These are phyloP conservation scores for Pseudolycoriella hygida DNA, from an alignment of 2,888 invertebrate species.

Conservation along the genomic window DNA sequence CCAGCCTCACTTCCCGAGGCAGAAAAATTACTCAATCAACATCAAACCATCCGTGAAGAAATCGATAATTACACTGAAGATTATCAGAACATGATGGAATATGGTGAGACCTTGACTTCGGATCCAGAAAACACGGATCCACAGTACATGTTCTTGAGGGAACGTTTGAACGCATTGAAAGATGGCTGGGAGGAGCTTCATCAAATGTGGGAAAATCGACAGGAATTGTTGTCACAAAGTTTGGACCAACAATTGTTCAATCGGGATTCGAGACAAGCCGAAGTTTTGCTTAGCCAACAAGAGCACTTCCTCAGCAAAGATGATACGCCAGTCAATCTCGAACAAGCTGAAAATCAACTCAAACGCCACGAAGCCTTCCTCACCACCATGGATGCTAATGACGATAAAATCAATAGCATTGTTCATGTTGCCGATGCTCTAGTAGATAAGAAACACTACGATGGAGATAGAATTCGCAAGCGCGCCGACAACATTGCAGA, in stretches of 20 bases:
- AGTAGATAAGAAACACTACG: constrained; percentile 87
- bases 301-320: constrained; percentile 95
- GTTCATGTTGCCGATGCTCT: constrained; percentile 84
- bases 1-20: constrained; percentile 89
- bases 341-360: constrained; percentile 92
- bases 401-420: constrained; percentile 95
- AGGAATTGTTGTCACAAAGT: constrained; percentile 84
- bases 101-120: constrained; percentile 86
- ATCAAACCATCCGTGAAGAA: constrained; percentile 96
- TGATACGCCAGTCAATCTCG: constrained; percentile 84
- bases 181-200: constrained; percentile 99
- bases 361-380: constrained; percentile 98
- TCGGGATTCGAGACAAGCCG: constrained; percentile 93
- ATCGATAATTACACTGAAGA: constrained; percentile 98
- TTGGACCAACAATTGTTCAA: constrained; percentile 90
- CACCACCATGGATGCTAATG: constrained; percentile 99
- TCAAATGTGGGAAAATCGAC: constrained; percentile 99
- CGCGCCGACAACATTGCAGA: constrained; percentile 90
- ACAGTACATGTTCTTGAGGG: constrained; percentile 99
- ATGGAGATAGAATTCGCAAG: constrained; percentile 88
- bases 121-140: constrained; percentile 84
- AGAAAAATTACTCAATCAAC: constrained; percentile 89
- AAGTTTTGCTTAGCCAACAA: constrained; percentile 93
- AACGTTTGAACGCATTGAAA: constrained; percentile 91
- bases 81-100: constrained; percentile 98